Conservation (phyloP, 2,797 vertebrate species). For the Acipenser oxyrinchus region DNA sequence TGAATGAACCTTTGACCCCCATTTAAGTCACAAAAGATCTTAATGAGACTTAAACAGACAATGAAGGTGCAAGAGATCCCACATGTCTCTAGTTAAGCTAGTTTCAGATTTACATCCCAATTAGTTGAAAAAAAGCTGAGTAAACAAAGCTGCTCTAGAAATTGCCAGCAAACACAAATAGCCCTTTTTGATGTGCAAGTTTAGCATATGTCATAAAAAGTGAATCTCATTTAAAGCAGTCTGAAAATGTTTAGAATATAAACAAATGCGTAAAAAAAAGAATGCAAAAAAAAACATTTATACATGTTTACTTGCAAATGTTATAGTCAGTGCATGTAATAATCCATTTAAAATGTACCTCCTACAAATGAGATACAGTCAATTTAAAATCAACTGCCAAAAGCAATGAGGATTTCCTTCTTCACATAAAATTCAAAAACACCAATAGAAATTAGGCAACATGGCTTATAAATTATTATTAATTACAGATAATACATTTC, state of each 20-base stretch:
- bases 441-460: neutral
- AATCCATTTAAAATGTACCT: neutral
- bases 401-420: neutral
- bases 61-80: neutral
- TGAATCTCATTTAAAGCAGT: neutral
- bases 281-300: no score
- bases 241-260: neutral
- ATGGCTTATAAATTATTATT: neutral
- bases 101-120: conserved; percentile 3
- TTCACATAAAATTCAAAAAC: neutral
- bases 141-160: neutral
- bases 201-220: conserved; percentile 1
- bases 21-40: conserved; percentile 2
- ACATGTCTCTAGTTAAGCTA: neutral
- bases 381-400: neutral
- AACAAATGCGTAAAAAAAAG: no score
- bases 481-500: neutral
- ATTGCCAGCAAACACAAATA: conserved; percentile 2
- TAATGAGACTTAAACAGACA: conserved; percentile 4
- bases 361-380: neutral
- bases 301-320: neutral
- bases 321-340: neutral
- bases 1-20: conserved; percentile 1
- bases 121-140: neutral
- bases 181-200: neutral